Percentiles rank a stretch among this genome's conserved stretches.
Evolutionary conservation across 1,140 invertebrate genomes (phyloP).

Genomic region (Drosophila santomea): DNA sequence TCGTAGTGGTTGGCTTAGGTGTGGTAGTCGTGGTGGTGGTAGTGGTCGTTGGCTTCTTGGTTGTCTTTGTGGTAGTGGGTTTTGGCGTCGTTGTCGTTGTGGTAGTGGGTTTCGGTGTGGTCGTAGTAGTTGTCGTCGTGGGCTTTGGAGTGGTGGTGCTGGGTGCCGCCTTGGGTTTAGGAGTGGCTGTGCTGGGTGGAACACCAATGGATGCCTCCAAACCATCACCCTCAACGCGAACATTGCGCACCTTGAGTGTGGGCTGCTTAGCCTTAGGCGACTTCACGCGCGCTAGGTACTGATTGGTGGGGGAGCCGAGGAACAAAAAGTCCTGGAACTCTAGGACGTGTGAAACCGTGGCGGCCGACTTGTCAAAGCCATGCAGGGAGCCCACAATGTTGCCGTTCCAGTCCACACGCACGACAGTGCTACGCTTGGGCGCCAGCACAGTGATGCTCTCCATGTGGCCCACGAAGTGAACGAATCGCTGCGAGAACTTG

Average conservation of each 20-base stretch:
- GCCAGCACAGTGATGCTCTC: conserved; percentile 67
- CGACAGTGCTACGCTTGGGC: conserved; percentile 85
- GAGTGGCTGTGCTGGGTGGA: conserved; percentile 43
- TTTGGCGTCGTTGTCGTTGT: conserved; percentile 31
- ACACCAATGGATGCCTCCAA: conserved; percentile 70
- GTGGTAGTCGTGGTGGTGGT: conserved; percentile 19
- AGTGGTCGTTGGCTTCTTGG: conserved; percentile 33
- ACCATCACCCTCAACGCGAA: conserved; percentile 73
- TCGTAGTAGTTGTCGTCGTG: conserved; percentile 38
- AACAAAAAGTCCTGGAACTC: conserved; percentile 86
- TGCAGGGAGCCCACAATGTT: conserved; percentile 88
- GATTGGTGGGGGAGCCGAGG: conserved; percentile 88
- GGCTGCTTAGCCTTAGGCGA: conserved; percentile 85
- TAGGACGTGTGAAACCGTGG: conserved; percentile 86
- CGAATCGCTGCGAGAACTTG: conserved; percentile 66
- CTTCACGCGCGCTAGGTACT: conserved; percentile 88
- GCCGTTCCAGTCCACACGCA: conserved; percentile 88
- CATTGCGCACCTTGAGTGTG: conserved; percentile 81
- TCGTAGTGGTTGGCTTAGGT: conserved; percentile 45
- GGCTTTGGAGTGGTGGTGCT: conserved; percentile 38
- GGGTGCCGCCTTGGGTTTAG: conserved; percentile 44
- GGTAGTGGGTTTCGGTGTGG: conserved; percentile 18
- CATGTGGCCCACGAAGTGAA: conserved; percentile 85
- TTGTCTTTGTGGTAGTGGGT: conserved; percentile 34
- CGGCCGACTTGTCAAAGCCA: conserved; percentile 85